Base-by-base conservation (phyloP, 2,797 vertebrate genomes). In the Chaunax sp. region DNA sequence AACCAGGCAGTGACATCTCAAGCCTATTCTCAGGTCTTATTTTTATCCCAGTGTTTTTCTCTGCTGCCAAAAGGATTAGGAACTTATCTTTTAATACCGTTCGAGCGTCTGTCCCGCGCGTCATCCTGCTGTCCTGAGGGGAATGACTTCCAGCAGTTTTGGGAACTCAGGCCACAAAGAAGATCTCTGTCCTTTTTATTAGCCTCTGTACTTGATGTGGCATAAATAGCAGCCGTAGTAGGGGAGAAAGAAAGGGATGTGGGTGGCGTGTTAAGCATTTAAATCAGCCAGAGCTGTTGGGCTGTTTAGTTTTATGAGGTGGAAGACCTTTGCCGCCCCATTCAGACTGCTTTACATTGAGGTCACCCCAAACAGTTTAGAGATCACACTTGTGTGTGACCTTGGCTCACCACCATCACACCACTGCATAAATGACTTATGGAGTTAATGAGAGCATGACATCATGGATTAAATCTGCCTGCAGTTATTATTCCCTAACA, bases 1-100 rank as follows among this genome's bases (percentile, higher is more conserved):
- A 74, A 65, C 50, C 68, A 75, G 45, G 45, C 43, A 79, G 45
- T 35, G 38, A 65, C 61, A 69, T 76, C 76, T 63, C 23, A 0
- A 43, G 43, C 33, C 68, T 47, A 40, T 44, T 70, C 55, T 55
- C 12, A 73, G 67, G 56, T 58, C 77, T 85, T 89, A 82, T 84
- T 88, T 84, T 73, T 73, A 82, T 71, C 73, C 63, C 51, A 1
- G 55, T 66, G 56, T 69, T 78, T 78, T 69, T 55, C 54, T 52
- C 67, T 63, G 52, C 64, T 86, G 85, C 86, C 77, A 84, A 79
- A 73, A 41, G 86, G 86, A 84, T 92, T 88, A 89, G 66, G 60
- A 81, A 79, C 56, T 72, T 56, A 77, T 82, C 84, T 84, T 83
- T 76, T 82, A 87, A 90, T 85, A 69, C 74, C 5, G 3, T 53